These are phyloP conservation scores for Dermatophagoides farinae DNA, from an alignment of 1,140 invertebrate genomes.

Conservation along the genomic window DNA sequence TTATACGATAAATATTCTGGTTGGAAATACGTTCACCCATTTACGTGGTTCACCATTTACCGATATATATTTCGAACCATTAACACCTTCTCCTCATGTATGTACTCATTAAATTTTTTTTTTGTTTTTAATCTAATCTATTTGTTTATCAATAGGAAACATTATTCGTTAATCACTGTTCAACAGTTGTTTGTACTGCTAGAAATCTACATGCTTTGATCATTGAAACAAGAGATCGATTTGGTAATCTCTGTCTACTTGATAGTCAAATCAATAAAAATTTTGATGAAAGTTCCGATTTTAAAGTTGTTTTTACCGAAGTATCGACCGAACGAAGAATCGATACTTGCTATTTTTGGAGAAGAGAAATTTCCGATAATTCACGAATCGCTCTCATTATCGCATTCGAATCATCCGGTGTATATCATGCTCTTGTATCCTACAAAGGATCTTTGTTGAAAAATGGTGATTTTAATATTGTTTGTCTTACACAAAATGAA, in stretches of 20 bases:
- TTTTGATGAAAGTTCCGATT: constrained; percentile 42
- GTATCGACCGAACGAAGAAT: constrained; percentile 28
- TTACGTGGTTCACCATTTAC: constrained; percentile 42
- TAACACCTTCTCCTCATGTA: not conserved
- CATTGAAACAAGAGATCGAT: constrained; percentile 69
- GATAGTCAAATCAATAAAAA: not conserved
- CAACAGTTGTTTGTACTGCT: constrained; percentile 60
- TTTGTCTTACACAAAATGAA: constrained; percentile 67
- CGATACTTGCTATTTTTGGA: constrained; percentile 35
- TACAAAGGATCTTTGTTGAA: constrained; percentile 53
- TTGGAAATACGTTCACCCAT: constrained; percentile 38
- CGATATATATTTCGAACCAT: constrained; percentile 16
- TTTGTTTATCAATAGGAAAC: constrained; percentile 61
- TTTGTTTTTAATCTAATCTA: constrained; percentile 29
- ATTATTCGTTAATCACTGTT: constrained; percentile 59
- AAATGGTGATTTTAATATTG: constrained; percentile 78
- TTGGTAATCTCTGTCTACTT: constrained; percentile 51
- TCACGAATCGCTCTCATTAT: constrained; percentile 43
- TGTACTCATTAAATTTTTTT: not conserved
- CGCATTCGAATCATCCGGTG: constrained; percentile 44
- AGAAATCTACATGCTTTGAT: constrained; percentile 51
- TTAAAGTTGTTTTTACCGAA: constrained; percentile 28
- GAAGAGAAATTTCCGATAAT: constrained; percentile 37
- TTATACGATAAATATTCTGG: constrained; percentile 62
- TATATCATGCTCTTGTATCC: constrained; percentile 57